Evolutionary conservation across 2,113 vertebrate species (phyloP), one percentile per base, ranked within the genome.

Genomic region (Centropristis striata): DNA sequence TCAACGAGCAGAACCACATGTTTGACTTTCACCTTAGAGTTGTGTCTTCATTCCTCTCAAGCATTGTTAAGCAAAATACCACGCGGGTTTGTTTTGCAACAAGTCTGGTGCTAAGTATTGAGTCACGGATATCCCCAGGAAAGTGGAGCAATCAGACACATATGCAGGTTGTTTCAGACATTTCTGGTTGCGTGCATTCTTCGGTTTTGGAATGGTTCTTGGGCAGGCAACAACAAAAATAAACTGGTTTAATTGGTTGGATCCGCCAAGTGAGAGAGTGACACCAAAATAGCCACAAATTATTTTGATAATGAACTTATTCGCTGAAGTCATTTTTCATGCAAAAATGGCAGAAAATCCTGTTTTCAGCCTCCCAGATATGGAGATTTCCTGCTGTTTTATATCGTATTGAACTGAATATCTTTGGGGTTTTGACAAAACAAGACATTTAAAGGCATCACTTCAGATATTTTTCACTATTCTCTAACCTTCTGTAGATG

Each of bases 61-160:
- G 68, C 23, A 41, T 16, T 15, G 4, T 23, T 36, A 47, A 61
- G 20, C 4, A 21, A 64, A 68, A 46, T 11, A 20, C 36, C 11
- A 9, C 25, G 23, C 51, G 36, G 73, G 57, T 37, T 77, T 78
- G 69, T 18, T 53, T 63, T 77, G 76, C 23, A 27, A 15, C 49
- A 42, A 21, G 63, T 51, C 58, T 57, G 66, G 51, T 55, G 58
- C 21, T n/a, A 14, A 61, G 53, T 28, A 42, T 47, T 13, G 9
- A 54, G 68, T 46, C 37, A 21, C 10, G 6, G 12, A 13, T 37
- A 6, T 20, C 70, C 36, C 1, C 18, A 15, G 51, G 32, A 71
- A 32, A 50, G 21, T 21, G 15, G 23, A 53, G 49, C 9, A 1
- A 42, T 70, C 69, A 2, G 0, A 72, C 75, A 72, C 47, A 13